phyloP scores from a whole-genome alignment of 2,888 invertebrate genomes.

The Ceriagrion tenellum region DNA sequence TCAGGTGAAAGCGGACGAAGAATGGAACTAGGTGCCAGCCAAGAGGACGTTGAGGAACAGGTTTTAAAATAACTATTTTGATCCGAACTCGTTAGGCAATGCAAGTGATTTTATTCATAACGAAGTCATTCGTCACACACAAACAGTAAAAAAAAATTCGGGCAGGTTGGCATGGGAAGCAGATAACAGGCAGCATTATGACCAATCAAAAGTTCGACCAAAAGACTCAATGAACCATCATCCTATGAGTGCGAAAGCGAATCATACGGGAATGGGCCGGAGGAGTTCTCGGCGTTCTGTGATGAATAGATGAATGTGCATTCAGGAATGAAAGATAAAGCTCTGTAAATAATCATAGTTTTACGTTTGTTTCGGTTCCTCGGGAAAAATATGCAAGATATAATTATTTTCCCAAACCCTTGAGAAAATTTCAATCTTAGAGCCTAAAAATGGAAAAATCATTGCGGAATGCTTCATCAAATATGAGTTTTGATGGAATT shows the following conservation, averaged over 20 bases:
- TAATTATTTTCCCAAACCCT: too few relatives aligned
- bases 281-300: background rate
- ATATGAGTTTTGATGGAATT: too few relatives aligned
- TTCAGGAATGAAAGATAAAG: background rate
- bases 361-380: too few relatives aligned
- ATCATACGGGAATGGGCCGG: background rate
- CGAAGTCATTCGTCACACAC: background rate
- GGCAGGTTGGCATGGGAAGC: background rate
- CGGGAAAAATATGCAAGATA: too few relatives aligned
- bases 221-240: background rate
- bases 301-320: background rate
- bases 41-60: background rate
- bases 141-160: background rate
- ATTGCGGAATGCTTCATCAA: too few relatives aligned
- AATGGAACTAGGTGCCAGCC: background rate
- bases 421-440: too few relatives aligned
- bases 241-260: conserved; percentile 2
- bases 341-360: too few relatives aligned
- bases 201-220: background rate
- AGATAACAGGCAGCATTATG: background rate
- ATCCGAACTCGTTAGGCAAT: background rate
- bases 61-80: background rate
- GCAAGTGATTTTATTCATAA: background rate
- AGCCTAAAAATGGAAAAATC: too few relatives aligned
- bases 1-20: background rate